Evolutionary conservation across 2,797 vertebrate species (phyloP).

Genomic region (Acrossocheilus fasciatus): DNA sequence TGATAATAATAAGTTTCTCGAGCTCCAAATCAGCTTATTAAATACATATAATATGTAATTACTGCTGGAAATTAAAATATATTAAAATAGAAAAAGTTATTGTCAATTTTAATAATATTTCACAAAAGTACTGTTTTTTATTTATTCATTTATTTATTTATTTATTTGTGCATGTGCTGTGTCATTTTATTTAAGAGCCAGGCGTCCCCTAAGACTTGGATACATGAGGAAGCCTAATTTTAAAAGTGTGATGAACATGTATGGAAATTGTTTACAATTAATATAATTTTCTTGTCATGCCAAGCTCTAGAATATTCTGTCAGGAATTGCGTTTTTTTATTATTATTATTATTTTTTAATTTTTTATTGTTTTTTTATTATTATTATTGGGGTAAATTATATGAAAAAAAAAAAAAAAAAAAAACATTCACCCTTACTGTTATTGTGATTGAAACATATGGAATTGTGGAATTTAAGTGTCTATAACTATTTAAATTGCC

Average conservation of each 20-base stretch:
- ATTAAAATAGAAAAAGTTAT: background rate
- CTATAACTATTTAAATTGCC: background rate
- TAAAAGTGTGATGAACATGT: background rate
- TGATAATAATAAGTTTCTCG: background rate
- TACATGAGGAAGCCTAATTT: background rate
- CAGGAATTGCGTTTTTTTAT: too few species aligned
- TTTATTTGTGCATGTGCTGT: background rate
- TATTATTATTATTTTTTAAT: too few species aligned
- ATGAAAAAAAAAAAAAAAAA: too few species aligned
- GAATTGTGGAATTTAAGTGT: background rate
- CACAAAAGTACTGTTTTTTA: background rate
- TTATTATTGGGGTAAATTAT: too few species aligned
- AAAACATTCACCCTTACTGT: background rate
- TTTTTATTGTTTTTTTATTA: too few species aligned
- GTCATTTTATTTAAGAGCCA: background rate
- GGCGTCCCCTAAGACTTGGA: background rate
- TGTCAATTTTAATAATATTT: background rate
- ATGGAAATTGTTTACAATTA: too few species aligned
- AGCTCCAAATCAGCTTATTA: background rate
- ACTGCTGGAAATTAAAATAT: background rate
- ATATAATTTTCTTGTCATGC: background rate
- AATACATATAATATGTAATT: background rate
- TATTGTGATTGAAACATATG: background rate
- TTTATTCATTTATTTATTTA: background rate
- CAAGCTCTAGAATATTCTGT: background rate